phyloP scores from a whole-genome alignment of 2,888 invertebrate genomes.

The Apeira syringaria region DNA sequence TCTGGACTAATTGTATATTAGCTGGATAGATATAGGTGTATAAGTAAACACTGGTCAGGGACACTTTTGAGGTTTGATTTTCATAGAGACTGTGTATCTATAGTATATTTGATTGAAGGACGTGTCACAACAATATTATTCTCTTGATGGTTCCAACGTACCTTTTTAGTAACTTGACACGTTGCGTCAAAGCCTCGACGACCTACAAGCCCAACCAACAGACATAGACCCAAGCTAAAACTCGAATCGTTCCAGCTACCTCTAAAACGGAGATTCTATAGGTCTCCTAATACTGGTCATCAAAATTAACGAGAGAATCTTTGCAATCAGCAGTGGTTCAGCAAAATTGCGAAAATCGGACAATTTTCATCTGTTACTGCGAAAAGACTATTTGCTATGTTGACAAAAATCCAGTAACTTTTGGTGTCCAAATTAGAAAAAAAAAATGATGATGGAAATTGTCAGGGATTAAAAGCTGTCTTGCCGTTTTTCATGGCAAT shows the following conservation, averaged over 20 bases:
- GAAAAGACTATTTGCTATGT: conserved; percentile 1
- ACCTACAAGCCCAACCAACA: background rate
- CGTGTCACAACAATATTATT: no score
- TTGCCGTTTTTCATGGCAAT: no score
- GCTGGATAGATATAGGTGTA: no score
- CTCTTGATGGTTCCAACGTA: no score
- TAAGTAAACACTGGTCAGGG: no score
- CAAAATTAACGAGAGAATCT: conserved; percentile 9
- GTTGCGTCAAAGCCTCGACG: conserved; percentile 1
- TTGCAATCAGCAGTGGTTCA: conserved; percentile 13
- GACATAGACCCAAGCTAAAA: background rate
- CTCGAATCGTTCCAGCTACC: background rate
- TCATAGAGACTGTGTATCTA: no score
- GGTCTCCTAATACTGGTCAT: conserved; percentile 6
- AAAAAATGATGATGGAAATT: background rate
- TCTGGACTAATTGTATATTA: no score
- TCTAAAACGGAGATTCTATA: background rate
- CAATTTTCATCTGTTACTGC: background rate
- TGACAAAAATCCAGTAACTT: background rate
- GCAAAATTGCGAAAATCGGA: conserved; percentile 6
- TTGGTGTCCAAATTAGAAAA: background rate
- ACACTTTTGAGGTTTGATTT: no score
- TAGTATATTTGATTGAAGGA: no score
- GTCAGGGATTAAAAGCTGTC: background rate
- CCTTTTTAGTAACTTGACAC: conserved; percentile 1